These are phyloP conservation scores for Papilio gigon DNA, from an alignment of 2,888 invertebrate genomes.

Conservation along the genomic window DNA sequence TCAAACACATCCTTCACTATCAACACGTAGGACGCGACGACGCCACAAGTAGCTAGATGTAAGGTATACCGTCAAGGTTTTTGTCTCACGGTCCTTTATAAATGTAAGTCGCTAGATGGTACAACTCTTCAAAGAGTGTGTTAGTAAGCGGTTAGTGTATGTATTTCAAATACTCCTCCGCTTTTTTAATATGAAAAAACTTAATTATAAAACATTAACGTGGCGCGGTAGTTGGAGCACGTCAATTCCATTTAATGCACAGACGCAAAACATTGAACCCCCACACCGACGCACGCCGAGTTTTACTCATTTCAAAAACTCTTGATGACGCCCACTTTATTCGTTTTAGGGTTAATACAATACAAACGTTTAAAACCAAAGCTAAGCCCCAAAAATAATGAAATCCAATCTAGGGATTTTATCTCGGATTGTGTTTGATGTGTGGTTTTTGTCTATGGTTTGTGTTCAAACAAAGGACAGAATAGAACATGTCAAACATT, in stretches of 20 bases:
- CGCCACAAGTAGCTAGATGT: slow-evolving; percentile 18
- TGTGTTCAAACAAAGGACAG: background rate
- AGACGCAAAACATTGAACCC: background rate
- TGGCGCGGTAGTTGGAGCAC: background rate
- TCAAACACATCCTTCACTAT: background rate
- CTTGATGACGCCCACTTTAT: slow-evolving; percentile 17
- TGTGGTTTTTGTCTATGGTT: slow-evolving; percentile 11
- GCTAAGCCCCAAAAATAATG: background rate
- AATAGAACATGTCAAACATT: too few species aligned
- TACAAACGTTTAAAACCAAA: background rate
- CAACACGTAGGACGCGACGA: slow-evolving; percentile 7
- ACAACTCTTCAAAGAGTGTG: background rate
- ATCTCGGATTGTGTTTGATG: background rate
- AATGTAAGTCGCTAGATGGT: background rate
- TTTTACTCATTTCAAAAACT: slow-evolving; percentile 3
- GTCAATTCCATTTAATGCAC: background rate
- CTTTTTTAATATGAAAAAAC: background rate
- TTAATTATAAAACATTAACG: background rate
- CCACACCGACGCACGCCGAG: background rate
- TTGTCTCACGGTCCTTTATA: slow-evolving; percentile 2
- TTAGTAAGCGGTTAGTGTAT: too few species aligned
- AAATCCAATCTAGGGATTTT: background rate
- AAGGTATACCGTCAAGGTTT: slow-evolving; percentile 11
- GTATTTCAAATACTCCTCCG: too few species aligned
- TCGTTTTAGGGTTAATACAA: slow-evolving; percentile 9